phyloP scores from a whole-genome alignment of 2,797 vertebrate genomes.

The Coregonus sp. region DNA sequence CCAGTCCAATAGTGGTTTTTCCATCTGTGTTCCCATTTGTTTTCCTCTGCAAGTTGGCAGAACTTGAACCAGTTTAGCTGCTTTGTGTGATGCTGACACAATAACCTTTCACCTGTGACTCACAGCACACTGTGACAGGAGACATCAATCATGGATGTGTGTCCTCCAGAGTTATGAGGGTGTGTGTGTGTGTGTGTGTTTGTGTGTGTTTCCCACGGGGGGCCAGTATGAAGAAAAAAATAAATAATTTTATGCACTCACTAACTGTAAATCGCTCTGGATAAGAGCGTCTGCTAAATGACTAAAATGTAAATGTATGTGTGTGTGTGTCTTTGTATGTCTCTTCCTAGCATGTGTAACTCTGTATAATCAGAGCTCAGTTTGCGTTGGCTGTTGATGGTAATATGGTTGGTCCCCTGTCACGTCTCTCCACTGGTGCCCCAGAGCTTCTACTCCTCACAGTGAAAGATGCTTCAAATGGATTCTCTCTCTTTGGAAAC shows the following conservation, averaged over 20 bases:
- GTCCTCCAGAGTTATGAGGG: constrained; percentile 20
- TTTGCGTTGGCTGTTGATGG: constrained; percentile 37
- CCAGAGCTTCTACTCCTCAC: background rate
- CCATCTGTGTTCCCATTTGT: background rate
- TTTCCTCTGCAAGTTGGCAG: constrained; percentile 6
- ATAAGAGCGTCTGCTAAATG: too few relatives aligned
- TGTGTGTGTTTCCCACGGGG: too few relatives aligned
- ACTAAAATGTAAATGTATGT: too few relatives aligned
- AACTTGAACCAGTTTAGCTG: constrained; percentile 50
- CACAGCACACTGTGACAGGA: constrained; percentile 19
- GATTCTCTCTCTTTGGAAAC: background rate
- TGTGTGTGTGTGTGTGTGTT: constrained; percentile 30
- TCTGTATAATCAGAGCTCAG: constrained; percentile 22
- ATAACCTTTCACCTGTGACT: constrained; percentile 57
- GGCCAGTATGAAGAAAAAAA: too few relatives aligned
- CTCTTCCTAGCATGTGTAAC: constrained; percentile 12
- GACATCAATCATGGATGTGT: constrained; percentile 36
- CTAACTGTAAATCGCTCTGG: too few relatives aligned
- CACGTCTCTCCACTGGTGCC: background rate
- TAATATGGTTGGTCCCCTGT: constrained; percentile 57
- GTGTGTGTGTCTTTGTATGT: too few relatives aligned
- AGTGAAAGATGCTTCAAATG: background rate
- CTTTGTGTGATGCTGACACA: constrained; percentile 25
- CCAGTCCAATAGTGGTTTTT: too few relatives aligned
- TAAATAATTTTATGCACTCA: too few relatives aligned